phyloP scores from a whole-genome alignment of 35 echinoderm and acorn worm genomes.

The Lytechinus pictus region DNA sequence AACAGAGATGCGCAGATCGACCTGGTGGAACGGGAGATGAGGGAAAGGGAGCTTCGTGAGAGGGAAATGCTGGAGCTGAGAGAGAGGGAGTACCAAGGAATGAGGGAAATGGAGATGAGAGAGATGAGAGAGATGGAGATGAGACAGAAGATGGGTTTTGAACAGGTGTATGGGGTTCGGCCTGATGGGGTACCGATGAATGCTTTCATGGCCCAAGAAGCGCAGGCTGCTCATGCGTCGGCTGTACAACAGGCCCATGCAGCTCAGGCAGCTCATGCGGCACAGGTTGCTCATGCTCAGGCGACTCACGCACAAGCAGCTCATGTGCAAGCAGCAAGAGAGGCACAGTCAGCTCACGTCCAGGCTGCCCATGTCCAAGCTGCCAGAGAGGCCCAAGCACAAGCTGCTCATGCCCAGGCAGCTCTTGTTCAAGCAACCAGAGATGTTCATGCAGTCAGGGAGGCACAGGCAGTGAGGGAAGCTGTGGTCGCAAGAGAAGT shows the following conservation, averaged over 20 bases:
- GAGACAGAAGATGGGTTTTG: constrained; percentile 70
- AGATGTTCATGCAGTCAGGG: constrained; percentile 31
- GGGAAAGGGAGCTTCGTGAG: constrained; percentile 78
- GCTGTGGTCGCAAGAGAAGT: constrained; percentile 30
- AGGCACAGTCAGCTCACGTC: constrained; percentile 43
- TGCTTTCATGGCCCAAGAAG: not conserved
- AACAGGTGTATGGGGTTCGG: constrained; percentile 54
- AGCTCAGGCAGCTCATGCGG: constrained; percentile 32
- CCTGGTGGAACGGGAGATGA: constrained; percentile 84
- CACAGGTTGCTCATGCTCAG: constrained; percentile 43
- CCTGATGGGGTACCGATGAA: not conserved
- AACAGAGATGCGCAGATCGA: constrained; percentile 94
- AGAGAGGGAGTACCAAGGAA: constrained; percentile 62
- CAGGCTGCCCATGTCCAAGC: constrained; percentile 38
- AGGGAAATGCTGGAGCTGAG: constrained; percentile 63
- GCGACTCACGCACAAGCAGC: constrained; percentile 33
- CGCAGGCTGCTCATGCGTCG: constrained; percentile 32
- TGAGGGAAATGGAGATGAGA: constrained; percentile 65
- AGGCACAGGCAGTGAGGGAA: constrained; percentile 7
- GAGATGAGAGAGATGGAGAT: constrained; percentile 70
- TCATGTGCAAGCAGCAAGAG: constrained; percentile 33
- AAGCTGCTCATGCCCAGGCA: constrained; percentile 44
- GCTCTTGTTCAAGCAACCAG: constrained; percentile 46
- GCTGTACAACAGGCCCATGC: constrained; percentile 53
- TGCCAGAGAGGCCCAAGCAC: constrained; percentile 32